Conservation (phyloP, 2,113 vertebrate genomes). For the Stercorarius parasiticus region DNA sequence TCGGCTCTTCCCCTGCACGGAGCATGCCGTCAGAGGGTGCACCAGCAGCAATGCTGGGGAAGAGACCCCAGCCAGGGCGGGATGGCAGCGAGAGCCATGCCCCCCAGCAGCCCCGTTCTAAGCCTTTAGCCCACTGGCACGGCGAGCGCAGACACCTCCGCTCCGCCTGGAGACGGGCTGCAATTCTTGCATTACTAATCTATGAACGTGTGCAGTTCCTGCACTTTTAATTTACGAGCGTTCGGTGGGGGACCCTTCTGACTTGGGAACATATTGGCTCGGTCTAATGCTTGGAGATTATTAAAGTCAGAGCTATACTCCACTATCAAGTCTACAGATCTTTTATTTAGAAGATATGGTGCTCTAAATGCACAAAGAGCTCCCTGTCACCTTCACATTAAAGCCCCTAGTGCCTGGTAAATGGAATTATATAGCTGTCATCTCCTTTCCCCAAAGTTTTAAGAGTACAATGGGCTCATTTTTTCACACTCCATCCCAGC, state of each 20-base stretch:
- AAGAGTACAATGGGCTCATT: constrained; percentile 83
- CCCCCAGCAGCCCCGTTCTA: background rate
- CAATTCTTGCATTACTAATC: constrained; percentile 68
- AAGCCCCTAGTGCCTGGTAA: constrained; percentile 84
- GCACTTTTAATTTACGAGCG: constrained; percentile 76
- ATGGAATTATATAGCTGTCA: constrained; percentile 87
- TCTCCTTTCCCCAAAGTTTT: constrained; percentile 85
- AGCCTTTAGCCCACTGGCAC: background rate
- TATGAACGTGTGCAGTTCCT: constrained; percentile 20
- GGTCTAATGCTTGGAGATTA: constrained; percentile 81
- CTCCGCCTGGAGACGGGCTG: background rate
- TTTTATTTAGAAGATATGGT: constrained; percentile 85
- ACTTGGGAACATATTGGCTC: constrained; percentile 80
- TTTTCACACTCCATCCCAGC: constrained; percentile 80
- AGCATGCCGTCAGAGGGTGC: background rate
- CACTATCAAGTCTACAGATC: constrained; percentile 83
- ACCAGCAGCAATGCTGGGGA: background rate
- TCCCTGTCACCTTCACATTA: constrained; percentile 83
- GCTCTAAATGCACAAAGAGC: constrained; percentile 83
- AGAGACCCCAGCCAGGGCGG: background rate
- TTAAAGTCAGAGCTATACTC: constrained; percentile 79
- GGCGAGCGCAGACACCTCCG: background rate
- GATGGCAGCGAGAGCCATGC: background rate
- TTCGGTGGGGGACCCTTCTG: constrained; percentile 71
- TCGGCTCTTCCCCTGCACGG: background rate